A percentile compares a stretch with the other conserved stretches of the same genome.
phyloP scores from a whole-genome alignment of 1,140 invertebrate species.

The Orchesella cincta region DNA sequence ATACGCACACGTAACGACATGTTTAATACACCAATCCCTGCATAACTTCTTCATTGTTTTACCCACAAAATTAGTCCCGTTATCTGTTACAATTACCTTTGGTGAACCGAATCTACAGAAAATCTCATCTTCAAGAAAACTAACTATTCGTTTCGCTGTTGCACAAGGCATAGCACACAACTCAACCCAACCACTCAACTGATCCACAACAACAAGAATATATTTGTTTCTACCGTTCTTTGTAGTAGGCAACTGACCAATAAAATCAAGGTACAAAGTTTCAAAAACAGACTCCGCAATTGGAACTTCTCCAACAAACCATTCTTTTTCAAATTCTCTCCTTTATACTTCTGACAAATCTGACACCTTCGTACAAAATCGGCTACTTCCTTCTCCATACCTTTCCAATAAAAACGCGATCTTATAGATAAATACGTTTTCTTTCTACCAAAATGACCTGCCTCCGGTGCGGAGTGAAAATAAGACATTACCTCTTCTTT shows the following conservation, averaged over 20 bases:
- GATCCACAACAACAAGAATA: conserved; percentile 52
- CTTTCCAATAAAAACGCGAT: conserved; percentile 30
- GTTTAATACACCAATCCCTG: conserved; percentile 30
- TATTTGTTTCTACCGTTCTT: neutral
- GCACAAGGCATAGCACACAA: conserved; percentile 49
- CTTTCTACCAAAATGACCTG: conserved; percentile 26
- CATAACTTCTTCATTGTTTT: conserved; percentile 34
- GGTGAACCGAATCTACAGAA: conserved; percentile 52
- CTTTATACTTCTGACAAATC: conserved; percentile 17
- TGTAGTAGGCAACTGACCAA: neutral
- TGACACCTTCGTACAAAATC: conserved; percentile 33
- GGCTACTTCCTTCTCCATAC: conserved; percentile 33
- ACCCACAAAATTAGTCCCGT: conserved; percentile 39
- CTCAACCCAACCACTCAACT: conserved; percentile 53
- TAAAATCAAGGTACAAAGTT: conserved; percentile 5
- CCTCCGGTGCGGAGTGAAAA: conserved; percentile 34
- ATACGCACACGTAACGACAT: conserved; percentile 53
- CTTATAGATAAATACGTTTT: conserved; percentile 32
- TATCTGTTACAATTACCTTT: conserved; percentile 52
- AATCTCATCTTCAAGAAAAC: conserved; percentile 50
- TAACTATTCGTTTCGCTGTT: conserved; percentile 51
- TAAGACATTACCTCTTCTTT: neutral
- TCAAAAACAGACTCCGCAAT: neutral
- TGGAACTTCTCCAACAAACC: conserved; percentile 8
- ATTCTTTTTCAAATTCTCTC: neutral